These are phyloP conservation scores for Porites lutea DNA, from an alignment of 64 coral and sea anemone species.

Conservation along the genomic window DNA sequence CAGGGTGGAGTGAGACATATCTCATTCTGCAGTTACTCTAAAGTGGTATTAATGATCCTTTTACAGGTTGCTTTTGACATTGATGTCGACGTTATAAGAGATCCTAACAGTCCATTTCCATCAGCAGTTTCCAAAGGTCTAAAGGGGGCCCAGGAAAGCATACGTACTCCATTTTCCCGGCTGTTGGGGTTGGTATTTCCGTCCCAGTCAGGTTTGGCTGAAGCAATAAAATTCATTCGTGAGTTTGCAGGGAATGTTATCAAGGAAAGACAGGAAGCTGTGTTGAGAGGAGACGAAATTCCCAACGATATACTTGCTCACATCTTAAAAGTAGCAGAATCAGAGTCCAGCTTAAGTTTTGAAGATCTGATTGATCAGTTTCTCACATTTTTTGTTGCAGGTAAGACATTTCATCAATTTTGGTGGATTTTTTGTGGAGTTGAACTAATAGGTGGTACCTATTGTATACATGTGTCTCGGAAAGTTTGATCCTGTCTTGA, in stretches of 20 bases:
- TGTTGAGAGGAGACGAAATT: slow-evolving; percentile 14
- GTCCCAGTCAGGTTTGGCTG: slow-evolving; percentile 23
- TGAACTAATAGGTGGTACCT: no score
- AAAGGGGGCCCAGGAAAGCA: slow-evolving; percentile 15
- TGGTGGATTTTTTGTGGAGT: background rate
- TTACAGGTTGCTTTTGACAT: slow-evolving; percentile 79
- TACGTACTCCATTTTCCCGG: slow-evolving; percentile 39
- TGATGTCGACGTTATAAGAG: slow-evolving; percentile 61
- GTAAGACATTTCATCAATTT: background rate
- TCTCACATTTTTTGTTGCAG: slow-evolving; percentile 80
- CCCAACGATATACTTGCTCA: slow-evolving; percentile 72
- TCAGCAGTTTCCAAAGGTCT: slow-evolving; percentile 29
- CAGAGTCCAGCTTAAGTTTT: slow-evolving; percentile 38
- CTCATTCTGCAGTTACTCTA: no score
- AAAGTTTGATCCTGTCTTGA: no score
- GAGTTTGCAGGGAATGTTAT: slow-evolving; percentile 78
- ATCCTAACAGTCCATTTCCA: slow-evolving; percentile 67
- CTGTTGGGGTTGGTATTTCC: slow-evolving; percentile 37
- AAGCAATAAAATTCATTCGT: slow-evolving; percentile 45
- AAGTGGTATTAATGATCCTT: no score
- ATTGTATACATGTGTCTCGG: no score
- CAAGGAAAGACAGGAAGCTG: slow-evolving; percentile 35
- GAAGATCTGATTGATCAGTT: slow-evolving; percentile 82
- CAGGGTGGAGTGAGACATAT: no score
- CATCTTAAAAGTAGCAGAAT: slow-evolving; percentile 57